Evolutionary conservation across 2,888 invertebrate genomes (phyloP).

Genomic region (Lasioglossum figueresi): DNA sequence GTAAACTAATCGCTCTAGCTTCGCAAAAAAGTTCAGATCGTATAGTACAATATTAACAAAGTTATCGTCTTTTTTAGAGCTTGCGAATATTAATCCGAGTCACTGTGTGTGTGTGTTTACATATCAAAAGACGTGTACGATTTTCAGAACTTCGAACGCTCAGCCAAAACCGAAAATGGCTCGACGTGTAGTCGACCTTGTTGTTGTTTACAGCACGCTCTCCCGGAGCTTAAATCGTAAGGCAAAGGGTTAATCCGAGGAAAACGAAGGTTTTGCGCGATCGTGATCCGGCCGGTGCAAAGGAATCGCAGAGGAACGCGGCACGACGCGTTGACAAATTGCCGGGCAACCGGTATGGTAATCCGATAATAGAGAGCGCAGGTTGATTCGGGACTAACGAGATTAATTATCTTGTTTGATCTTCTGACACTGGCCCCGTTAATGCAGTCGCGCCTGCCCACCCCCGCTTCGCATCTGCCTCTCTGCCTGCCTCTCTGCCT

Average conservation of each 20-base stretch:
- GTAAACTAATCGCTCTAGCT: too few relatives aligned
- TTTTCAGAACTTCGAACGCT: too few relatives aligned
- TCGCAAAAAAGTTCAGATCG: too few relatives aligned
- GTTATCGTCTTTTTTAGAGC: too few relatives aligned
- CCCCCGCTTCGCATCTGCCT: neutral
- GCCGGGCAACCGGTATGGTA: conserved; percentile 61
- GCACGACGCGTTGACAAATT: conserved; percentile 54
- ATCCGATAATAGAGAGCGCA: conserved; percentile 68
- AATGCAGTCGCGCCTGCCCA: conserved; percentile 56
- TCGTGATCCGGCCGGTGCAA: neutral
- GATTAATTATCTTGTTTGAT: conserved; percentile 70
- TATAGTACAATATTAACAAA: too few relatives aligned
- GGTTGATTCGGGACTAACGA: conserved; percentile 68
- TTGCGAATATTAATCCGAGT: too few relatives aligned
- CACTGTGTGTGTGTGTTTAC: too few relatives aligned
- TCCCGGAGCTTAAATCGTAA: too few relatives aligned
- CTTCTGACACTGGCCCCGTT: conserved; percentile 64
- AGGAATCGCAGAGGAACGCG: conserved; percentile 49
- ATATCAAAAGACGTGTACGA: too few relatives aligned
- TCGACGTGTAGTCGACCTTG: too few relatives aligned
- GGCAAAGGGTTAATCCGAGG: conserved; percentile 24
- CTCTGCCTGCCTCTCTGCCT: conserved; percentile 6
- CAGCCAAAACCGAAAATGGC: too few relatives aligned
- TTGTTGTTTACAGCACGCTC: too few relatives aligned
- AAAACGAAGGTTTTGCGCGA: neutral